Percentiles rank a stretch among this genome's conserved stretches.
Conservation (phyloP, 2,797 vertebrate species). For the Sebastes iracundus region DNA sequence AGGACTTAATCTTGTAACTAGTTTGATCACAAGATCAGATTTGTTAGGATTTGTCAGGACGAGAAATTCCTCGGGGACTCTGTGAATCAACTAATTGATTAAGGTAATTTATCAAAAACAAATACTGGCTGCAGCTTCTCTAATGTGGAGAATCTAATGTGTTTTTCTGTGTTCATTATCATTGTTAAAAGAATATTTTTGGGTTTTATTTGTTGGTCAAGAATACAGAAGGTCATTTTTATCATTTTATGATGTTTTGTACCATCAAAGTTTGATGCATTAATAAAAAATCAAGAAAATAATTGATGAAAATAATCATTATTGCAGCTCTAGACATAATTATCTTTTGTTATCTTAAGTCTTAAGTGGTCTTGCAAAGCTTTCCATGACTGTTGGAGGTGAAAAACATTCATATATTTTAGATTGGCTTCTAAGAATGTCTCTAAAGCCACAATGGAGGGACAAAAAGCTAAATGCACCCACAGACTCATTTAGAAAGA, state of each 20-base stretch:
- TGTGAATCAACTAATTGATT: too few species aligned
- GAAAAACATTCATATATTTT: neutral
- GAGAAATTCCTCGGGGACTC: fast-evolving
- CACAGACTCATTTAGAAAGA: neutral
- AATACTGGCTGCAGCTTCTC: too few species aligned
- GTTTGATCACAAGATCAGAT: too few species aligned
- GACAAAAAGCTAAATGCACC: neutral
- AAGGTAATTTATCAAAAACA: too few species aligned
- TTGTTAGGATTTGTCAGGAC: too few species aligned
- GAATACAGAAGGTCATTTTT: neutral
- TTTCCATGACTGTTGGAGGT: neutral
- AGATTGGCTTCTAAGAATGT: neutral
- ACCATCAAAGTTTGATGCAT: too few species aligned
- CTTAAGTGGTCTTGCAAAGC: neutral
- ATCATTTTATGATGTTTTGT: neutral
- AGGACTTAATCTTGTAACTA: too few species aligned
- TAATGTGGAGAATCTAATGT: too few species aligned
- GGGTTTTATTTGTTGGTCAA: too few species aligned
- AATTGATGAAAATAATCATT: neutral
- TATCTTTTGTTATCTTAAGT: neutral
- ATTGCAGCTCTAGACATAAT: neutral
- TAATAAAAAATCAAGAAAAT: too few species aligned
- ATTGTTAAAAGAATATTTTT: too few species aligned
- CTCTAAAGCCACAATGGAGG: neutral
- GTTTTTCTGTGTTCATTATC: too few species aligned